Conservation (phyloP, 2,888 invertebrate genomes). For the Lutraria lutraria region DNA sequence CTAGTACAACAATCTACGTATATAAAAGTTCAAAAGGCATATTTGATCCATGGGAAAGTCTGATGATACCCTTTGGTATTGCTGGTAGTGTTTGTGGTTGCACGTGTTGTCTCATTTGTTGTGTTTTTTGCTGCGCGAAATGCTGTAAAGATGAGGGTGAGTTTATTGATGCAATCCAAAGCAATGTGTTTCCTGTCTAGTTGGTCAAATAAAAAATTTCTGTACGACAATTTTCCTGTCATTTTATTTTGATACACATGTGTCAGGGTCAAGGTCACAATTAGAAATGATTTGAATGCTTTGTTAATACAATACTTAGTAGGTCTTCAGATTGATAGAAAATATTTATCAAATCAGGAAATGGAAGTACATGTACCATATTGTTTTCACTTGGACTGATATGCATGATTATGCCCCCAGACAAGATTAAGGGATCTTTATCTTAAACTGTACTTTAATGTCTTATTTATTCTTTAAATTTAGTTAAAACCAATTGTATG, state of each 20-base stretch:
- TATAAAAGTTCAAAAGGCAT: not conserved
- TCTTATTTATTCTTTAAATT: no score
- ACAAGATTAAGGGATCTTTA: no score
- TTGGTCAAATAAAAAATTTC: not conserved
- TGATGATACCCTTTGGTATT: constrained; percentile 4
- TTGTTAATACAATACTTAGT: not conserved
- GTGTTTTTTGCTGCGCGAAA: not conserved
- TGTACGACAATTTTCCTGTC: not conserved
- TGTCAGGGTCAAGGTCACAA: not conserved
- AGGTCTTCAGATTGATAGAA: not conserved
- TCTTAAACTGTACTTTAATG: no score
- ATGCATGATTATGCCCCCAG: no score
- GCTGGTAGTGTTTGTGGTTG: not conserved
- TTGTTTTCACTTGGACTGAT: not conserved
- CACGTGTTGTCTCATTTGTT: not conserved
- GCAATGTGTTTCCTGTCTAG: not conserved
- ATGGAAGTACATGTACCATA: not conserved
- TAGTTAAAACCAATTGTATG: no score
- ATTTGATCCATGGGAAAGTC: not conserved
- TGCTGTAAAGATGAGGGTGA: not conserved
- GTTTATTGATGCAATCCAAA: not conserved
- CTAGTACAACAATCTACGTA: not conserved
- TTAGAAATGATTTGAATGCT: not conserved
- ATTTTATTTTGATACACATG: not conserved
- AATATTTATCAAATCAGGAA: no score